A percentile compares a stretch with the other conserved stretches of the same genome.
phyloP scores from a whole-genome alignment of 2,113 vertebrate genomes.

The Hydropotes inermis region DNA sequence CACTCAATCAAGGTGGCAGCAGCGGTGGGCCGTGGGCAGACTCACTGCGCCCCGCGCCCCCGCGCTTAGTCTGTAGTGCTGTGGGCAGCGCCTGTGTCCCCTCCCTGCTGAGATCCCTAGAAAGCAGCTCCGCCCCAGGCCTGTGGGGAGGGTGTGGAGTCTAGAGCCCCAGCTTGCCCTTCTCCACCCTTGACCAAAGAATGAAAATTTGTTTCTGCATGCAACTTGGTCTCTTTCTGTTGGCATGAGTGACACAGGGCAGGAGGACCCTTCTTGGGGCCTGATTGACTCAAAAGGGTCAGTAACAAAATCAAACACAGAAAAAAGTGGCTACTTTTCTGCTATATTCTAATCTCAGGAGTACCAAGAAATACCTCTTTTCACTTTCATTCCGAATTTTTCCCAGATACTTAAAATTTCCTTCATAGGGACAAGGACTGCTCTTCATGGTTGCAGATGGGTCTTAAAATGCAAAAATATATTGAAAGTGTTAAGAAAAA shows the following conservation, averaged over 20 bases:
- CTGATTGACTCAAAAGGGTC: background rate
- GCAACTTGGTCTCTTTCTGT: background rate
- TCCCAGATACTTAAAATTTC: background rate
- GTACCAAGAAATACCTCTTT: background rate
- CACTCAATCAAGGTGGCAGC: background rate
- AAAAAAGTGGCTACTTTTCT: background rate
- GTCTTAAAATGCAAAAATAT: background rate
- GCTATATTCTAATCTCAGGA: background rate
- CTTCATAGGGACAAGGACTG: background rate
- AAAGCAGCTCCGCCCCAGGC: background rate
- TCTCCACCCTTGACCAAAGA: background rate
- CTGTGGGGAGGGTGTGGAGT: background rate
- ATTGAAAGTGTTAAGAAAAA: background rate
- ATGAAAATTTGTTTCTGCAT: background rate
- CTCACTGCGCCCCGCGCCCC: accelerated
- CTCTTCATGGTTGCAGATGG: background rate
- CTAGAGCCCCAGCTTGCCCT: background rate
- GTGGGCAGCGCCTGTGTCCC: background rate
- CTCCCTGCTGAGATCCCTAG: background rate
- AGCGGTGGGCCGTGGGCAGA: too few relatives aligned
- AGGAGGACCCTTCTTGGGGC: background rate
- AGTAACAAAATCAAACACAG: background rate
- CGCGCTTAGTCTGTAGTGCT: accelerated
- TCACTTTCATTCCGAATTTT: background rate
- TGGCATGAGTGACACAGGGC: background rate